phyloP scores from a whole-genome alignment of 2,888 invertebrate species.

The Tiphia femorata region DNA sequence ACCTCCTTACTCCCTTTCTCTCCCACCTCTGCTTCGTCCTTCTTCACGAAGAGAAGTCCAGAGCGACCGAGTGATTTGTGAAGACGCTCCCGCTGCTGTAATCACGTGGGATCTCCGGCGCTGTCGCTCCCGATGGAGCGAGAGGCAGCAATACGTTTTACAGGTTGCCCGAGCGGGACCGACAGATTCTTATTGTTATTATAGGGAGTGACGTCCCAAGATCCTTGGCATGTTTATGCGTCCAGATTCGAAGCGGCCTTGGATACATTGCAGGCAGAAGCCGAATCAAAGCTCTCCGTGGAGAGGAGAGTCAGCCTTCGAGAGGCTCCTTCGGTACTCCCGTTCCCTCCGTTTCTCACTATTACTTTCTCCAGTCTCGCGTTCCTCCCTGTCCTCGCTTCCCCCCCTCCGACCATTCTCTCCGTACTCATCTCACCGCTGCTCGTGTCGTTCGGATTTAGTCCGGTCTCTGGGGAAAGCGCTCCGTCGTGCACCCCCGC shows the following conservation, averaged over 20 bases:
- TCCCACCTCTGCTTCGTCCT: background rate
- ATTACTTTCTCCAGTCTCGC: constrained; percentile 24
- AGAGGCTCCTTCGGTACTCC: constrained; percentile 37
- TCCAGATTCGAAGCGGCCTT: constrained; percentile 66
- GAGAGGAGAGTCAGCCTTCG: constrained; percentile 6
- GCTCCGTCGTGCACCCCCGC: background rate
- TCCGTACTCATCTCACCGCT: constrained; percentile 1
- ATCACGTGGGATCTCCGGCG: constrained; percentile 67
- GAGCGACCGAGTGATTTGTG: constrained; percentile 66
- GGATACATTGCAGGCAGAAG: constrained; percentile 51
- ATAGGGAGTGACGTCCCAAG: constrained; percentile 66
- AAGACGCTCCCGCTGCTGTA: constrained; percentile 67
- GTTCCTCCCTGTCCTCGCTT: constrained; percentile 10
- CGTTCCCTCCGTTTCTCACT: constrained; percentile 31
- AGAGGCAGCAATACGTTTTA: constrained; percentile 34
- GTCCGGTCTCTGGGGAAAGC: constrained; percentile 23
- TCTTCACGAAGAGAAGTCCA: constrained; percentile 29
- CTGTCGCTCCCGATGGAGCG: constrained; percentile 56
- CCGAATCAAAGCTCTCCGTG: constrained; percentile 45
- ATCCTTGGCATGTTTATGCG: constrained; percentile 67
- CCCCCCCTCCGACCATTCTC: constrained; percentile 19
- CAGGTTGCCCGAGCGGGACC: constrained; percentile 41
- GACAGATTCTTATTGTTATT: constrained; percentile 67
- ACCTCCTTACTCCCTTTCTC: background rate
- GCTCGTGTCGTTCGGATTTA: constrained; percentile 12